Evolutionary conservation across 2,888 invertebrate genomes (phyloP), one percentile per base, ranked within the genome.

Genomic region (Stratiomys singularior): DNA sequence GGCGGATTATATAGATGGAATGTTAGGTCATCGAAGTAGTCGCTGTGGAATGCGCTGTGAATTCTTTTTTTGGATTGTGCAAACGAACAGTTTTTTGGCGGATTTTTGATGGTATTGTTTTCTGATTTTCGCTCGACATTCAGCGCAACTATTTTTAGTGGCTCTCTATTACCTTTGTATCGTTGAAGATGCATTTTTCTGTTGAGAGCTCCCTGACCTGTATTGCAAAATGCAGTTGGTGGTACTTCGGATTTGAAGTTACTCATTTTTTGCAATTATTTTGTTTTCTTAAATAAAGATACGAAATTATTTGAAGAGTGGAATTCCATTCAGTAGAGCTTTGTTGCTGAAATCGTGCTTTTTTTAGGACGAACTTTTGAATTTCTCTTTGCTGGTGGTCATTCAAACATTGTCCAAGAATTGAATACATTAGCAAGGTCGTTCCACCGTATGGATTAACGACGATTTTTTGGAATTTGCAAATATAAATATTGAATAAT

Each of bases 1-100:
- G 74, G 74, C 60, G 74, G 74, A 58, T 74, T 74, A 74, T 74
- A n/a, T 37, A 37, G 37, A 37, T 72, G 74, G 74, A 74, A 74
- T 74, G 74, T 74, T 74, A 74, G 74, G 58, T 74, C 74, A 74
- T 74, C 74, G 74, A 18, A 69, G 47, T 37, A 44, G 21, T 46
- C 23, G n/a, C 58, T 58, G 37, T 58, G 60, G 74, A n/a, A 60
- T 74, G 60, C 37, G 60, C 13, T 25, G 37, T 23, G 28, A 21
- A 21, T 37, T 37, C 37, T 37, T 74, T 74, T 58, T 46, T 67
- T 67, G 46, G 46, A 67, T 18, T 37, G 37, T 9, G 37, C 9
- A 5, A n/a, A 1, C 25, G 7, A 64, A 28, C 9, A 13, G 7
- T 15, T 30, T 23, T 60, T 60, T 60, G 2, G 23, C 1, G 4